Evolutionary conservation across 2,113 vertebrate species (phyloP).

Genomic region (Panthera uncia): DNA sequence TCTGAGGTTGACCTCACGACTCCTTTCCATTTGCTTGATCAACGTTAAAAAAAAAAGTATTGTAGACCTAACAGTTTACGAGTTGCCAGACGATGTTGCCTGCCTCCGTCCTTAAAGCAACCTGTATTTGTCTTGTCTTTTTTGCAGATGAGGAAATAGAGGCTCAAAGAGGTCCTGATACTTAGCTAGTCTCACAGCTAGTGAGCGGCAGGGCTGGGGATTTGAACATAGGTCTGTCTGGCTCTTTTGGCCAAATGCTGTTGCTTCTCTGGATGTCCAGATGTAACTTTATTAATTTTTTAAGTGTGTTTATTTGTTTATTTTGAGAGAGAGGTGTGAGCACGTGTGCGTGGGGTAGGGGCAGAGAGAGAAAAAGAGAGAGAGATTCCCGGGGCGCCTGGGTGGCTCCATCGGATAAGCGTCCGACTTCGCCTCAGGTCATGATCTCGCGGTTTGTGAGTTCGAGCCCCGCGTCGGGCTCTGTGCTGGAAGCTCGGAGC

Average conservation of each 20-base stretch:
- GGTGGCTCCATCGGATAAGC: too few relatives aligned
- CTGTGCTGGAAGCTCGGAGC: too few relatives aligned
- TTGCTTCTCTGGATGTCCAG: background rate
- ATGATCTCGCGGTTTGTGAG: too few relatives aligned
- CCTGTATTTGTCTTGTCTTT: background rate
- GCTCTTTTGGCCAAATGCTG: background rate
- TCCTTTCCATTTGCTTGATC: background rate
- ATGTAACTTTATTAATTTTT: background rate
- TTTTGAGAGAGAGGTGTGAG: too few relatives aligned
- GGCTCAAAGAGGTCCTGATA: background rate
- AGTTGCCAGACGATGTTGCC: background rate
- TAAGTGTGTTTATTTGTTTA: too few relatives aligned
- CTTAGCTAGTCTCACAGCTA: background rate
- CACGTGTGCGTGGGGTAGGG: too few relatives aligned
- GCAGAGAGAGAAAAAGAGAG: too few relatives aligned
- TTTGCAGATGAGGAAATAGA: background rate
- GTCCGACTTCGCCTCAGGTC: too few relatives aligned
- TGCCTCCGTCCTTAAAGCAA: background rate
- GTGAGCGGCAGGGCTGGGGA: background rate
- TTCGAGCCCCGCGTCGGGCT: too few relatives aligned
- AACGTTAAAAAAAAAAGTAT: background rate
- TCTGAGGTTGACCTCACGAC: background rate
- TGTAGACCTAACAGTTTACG: background rate
- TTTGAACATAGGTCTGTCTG: background rate
- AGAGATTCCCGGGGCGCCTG: too few relatives aligned